phyloP scores from a whole-genome alignment of 53 echinoderm and acorn worm genomes.

The Temnopleurus reevesii region DNA sequence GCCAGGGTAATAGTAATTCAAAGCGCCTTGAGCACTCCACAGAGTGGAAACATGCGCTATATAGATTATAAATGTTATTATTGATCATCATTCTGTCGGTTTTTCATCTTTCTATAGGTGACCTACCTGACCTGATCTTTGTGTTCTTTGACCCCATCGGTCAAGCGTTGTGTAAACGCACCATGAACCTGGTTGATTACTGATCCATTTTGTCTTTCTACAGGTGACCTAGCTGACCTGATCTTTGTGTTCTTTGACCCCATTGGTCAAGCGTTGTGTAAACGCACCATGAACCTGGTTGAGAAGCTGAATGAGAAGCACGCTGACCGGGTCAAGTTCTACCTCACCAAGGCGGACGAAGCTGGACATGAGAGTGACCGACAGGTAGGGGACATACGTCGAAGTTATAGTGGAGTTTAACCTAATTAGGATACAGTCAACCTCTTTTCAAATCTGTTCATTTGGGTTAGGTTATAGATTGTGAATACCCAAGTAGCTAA shows the following conservation, averaged over 20 bases:
- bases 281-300: slow-evolving; percentile 93
- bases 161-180: slow-evolving; percentile 96
- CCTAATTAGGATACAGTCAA: not conserved
- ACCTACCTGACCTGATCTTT: slow-evolving; percentile 95
- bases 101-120: slow-evolving; percentile 60
- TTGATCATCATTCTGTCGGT: not conserved
- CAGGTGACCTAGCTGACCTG: slow-evolving; percentile 93
- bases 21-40: too few relatives aligned
- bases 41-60: too few relatives aligned
- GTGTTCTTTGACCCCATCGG: slow-evolving; percentile 99
- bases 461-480: too few relatives aligned
- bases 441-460: too few relatives aligned
- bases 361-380: slow-evolving; percentile 99
- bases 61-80: too few relatives aligned
- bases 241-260: slow-evolving; percentile 99
- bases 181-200: slow-evolving; percentile 96
- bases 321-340: slow-evolving; percentile 93
- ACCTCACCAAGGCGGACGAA: slow-evolving; percentile 96
- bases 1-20: too few relatives aligned
- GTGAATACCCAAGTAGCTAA: too few relatives aligned
- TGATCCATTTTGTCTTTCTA: not conserved
- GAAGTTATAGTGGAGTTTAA: too few relatives aligned
- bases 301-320: slow-evolving; percentile 96
- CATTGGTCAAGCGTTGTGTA: slow-evolving; percentile 97
- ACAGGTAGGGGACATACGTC: slow-evolving; percentile 80